These are phyloP conservation scores for Avahi laniger DNA, from an alignment of 2,797 vertebrate species.

Conservation along the genomic window DNA sequence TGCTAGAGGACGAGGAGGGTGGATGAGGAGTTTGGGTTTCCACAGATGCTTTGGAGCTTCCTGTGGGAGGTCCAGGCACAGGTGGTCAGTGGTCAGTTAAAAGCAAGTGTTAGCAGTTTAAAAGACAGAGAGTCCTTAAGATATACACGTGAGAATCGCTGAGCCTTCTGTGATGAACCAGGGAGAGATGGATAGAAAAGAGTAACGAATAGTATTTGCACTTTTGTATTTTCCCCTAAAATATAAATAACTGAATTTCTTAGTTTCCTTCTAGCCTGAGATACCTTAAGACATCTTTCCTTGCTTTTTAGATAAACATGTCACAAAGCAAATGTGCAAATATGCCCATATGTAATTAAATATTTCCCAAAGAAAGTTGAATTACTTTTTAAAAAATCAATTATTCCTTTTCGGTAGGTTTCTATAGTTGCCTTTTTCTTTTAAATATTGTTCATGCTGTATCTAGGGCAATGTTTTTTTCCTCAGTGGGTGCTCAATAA, in stretches of 20 bases:
- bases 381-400: background rate
- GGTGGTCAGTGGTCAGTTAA: rapidly evolving
- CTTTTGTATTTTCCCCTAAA: background rate
- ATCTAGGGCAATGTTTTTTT: background rate
- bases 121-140: background rate
- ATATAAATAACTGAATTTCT: background rate
- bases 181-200: rapidly evolving
- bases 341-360: background rate
- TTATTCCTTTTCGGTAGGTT: background rate
- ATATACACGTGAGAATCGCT: rapidly evolving
- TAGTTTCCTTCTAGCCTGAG: background rate
- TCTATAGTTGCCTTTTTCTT: background rate
- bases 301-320: background rate
- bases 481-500: background rate
- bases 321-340: background rate
- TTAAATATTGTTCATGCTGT: background rate
- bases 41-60: background rate
- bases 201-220: rapidly evolving
- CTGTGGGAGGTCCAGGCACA: rapidly evolving
- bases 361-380: background rate
- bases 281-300: background rate
- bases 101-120: background rate
- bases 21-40: background rate
- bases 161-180: too few relatives aligned
- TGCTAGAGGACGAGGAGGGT: rapidly evolving